A percentile compares a stretch with the other conserved stretches of the same genome.
Conservation (phyloP, 2,113 vertebrate genomes). For the Chaetura pelagica region DNA sequence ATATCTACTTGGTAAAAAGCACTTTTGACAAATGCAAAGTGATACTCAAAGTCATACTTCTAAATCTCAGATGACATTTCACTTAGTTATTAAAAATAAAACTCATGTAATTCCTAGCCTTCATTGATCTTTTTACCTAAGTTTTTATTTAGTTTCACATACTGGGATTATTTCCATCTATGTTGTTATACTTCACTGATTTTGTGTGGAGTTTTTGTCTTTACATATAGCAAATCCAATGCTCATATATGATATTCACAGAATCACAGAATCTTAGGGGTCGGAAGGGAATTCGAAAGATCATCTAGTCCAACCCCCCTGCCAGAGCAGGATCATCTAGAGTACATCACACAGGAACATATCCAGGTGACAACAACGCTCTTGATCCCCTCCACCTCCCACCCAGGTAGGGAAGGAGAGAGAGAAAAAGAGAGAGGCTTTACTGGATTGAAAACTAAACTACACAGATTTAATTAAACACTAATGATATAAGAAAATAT, state of each 20-base stretch:
- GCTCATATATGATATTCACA: background rate
- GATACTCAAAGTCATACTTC: background rate
- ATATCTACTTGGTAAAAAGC: background rate
- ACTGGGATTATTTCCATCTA: background rate
- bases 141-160: background rate
- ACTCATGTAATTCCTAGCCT: background rate
- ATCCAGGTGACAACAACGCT: too few relatives aligned
- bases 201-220: rapidly evolving
- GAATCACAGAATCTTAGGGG: too few relatives aligned
- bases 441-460: too few relatives aligned
- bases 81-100: background rate
- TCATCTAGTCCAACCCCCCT: too few relatives aligned
- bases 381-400: too few relatives aligned
- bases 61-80: background rate
- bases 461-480: too few relatives aligned
- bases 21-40: background rate
- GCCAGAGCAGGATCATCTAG: too few relatives aligned
- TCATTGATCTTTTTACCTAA: background rate
- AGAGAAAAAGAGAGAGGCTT: too few relatives aligned
- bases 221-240: background rate
- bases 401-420: too few relatives aligned
- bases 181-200: background rate
- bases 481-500: too few relatives aligned
- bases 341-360: too few relatives aligned
- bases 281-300: too few relatives aligned